phyloP scores from a whole-genome alignment of 2,113 vertebrate genomes.

The Eulemur rufifrons region DNA sequence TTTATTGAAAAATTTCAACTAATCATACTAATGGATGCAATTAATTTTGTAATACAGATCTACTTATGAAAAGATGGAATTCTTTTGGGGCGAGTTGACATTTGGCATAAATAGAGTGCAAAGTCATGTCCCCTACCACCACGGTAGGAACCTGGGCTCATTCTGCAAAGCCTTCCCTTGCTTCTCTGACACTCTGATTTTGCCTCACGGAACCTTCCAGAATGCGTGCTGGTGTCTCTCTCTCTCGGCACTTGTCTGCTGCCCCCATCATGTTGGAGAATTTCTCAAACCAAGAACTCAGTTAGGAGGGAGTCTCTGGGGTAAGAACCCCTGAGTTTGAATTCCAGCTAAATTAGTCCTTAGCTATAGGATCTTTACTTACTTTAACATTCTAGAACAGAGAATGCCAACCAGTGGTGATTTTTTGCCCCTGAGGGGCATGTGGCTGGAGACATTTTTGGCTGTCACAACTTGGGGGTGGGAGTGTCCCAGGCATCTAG shows the following conservation, averaged over 20 bases:
- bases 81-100: neutral
- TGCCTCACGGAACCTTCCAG: neutral
- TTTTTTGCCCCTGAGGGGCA: too few relatives aligned
- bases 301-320: neutral
- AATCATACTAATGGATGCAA: neutral
- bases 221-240: neutral
- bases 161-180: neutral
- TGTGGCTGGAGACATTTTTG: neutral
- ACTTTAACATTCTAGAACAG: neutral
- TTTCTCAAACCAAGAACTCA: neutral
- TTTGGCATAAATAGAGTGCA: fast-evolving
- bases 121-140: too few relatives aligned
- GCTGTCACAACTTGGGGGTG: neutral
- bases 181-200: neutral
- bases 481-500: fast-evolving
- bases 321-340: neutral
- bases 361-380: neutral
- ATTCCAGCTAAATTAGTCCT: neutral
- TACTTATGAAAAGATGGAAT: neutral
- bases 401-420: fast-evolving
- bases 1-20: too few relatives aligned
- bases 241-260: too few relatives aligned
- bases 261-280: fast-evolving
- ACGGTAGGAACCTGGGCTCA: fast-evolving
- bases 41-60: neutral